phyloP scores from a whole-genome alignment of 2,113 vertebrate genomes.

The Puntigrus tetrazona region DNA sequence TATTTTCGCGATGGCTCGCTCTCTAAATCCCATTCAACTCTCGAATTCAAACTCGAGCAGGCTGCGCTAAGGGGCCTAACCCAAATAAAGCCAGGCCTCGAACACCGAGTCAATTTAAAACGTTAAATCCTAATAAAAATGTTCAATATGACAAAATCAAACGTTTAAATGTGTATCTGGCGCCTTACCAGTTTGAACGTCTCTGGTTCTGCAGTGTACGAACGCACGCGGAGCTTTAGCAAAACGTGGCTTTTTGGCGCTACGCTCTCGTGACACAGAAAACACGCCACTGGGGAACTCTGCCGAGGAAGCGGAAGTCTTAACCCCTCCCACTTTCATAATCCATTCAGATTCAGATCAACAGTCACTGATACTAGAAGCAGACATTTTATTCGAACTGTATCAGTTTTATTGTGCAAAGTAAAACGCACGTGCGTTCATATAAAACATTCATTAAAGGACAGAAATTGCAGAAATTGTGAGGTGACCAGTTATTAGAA shows the following conservation, averaged over 20 bases:
- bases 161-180: not conserved
- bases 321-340: not conserved
- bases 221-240: slow-evolving; percentile 1
- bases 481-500: not conserved
- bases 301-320: slow-evolving; percentile 35
- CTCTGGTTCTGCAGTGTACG: not conserved
- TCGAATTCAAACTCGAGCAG: slow-evolving; percentile 39
- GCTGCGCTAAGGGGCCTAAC: slow-evolving; percentile 23
- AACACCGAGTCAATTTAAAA: not conserved
- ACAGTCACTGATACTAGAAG: not conserved
- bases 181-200: slow-evolving; percentile 2
- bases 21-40: slow-evolving; percentile 24
- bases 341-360: not conserved
- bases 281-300: slow-evolving; percentile 49
- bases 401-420: not conserved
- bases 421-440: not conserved
- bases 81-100: slow-evolving; percentile 7
- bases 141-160: not conserved
- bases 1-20: slow-evolving; percentile 33
- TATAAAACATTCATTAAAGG: not conserved
- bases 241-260: slow-evolving; percentile 46
- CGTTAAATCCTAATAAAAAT: not conserved
- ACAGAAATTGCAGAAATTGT: not conserved
- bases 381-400: not conserved
- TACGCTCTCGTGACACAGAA: slow-evolving; percentile 52